Conservation (phyloP, 2,797 vertebrate genomes). For the Phoeniculus purpureus region DNA sequence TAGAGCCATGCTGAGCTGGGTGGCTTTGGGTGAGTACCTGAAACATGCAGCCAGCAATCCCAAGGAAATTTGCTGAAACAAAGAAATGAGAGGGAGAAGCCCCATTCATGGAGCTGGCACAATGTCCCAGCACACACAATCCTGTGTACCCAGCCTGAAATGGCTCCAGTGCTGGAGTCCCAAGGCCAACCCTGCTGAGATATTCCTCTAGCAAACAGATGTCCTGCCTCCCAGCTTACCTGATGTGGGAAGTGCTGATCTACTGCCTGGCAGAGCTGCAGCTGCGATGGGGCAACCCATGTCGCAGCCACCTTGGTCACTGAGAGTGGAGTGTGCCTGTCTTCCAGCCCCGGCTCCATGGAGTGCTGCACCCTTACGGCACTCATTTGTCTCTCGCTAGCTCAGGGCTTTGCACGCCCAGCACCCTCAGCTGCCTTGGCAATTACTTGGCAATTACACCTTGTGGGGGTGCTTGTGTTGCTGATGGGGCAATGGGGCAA, state of each 20-base stretch:
- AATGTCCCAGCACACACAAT: accelerated
- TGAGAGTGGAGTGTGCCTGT: background rate
- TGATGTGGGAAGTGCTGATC: background rate
- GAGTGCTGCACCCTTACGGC: background rate
- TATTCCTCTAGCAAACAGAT: background rate
- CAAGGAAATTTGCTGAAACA: background rate
- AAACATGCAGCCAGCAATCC: background rate
- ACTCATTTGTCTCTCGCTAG: slow-evolving; percentile 28
- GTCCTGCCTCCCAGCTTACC: background rate
- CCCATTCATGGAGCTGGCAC: background rate
- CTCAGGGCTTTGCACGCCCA: slow-evolving; percentile 21
- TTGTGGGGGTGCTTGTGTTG: slow-evolving; percentile 73
- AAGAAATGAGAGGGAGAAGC: background rate
- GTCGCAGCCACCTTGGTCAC: background rate
- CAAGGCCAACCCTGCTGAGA: background rate
- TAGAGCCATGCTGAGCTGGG: background rate
- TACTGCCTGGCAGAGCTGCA: background rate
- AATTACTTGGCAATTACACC: slow-evolving; percentile 74
- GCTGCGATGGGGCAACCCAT: background rate
- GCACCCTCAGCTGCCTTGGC: slow-evolving; percentile 55
- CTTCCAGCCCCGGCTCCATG: background rate
- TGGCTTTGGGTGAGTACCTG: background rate
- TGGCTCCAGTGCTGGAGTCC: background rate
- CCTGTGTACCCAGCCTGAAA: background rate
- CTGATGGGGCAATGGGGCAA: slow-evolving; percentile 63